phyloP scores from a whole-genome alignment of 2,888 invertebrate species.

The Synergus itoensis region DNA sequence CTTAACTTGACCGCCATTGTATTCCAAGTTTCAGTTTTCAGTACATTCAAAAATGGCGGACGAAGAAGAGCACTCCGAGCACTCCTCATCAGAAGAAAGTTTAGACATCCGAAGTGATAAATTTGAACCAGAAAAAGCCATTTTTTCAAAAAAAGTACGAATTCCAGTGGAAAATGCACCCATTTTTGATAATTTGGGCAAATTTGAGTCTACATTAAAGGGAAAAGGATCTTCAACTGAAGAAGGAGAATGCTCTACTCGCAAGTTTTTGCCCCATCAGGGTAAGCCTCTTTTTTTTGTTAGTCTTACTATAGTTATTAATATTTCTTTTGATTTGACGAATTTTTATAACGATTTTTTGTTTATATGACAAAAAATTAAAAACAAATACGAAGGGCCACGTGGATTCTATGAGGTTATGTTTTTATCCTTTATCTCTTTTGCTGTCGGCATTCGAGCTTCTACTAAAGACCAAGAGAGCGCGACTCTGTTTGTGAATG shows the following conservation, averaged over 20 bases:
- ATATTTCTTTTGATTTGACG: not conserved
- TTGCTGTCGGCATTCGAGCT: not conserved
- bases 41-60: conserved; percentile 63
- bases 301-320: not conserved
- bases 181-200: conserved; percentile 84
- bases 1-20: not conserved
- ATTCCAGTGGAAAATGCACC: conserved; percentile 82
- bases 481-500: not conserved
- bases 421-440: too few relatives aligned
- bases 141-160: conserved; percentile 81
- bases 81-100: conserved; percentile 74
- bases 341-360: not conserved
- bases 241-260: conserved; percentile 44
- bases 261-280: conserved; percentile 40
- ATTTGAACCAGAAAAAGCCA: conserved; percentile 86
- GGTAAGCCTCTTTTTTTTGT: conserved; percentile 47
- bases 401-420: conserved; percentile 17
- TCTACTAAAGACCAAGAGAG: conserved; percentile 13
- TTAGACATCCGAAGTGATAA: conserved; percentile 80
- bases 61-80: conserved; percentile 54
- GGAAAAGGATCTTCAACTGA: conserved; percentile 67
- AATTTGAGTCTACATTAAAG: conserved; percentile 79
- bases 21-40: conserved; percentile 35
- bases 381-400: not conserved
- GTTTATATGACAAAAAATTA: not conserved